phyloP scores from a whole-genome alignment of 2,888 invertebrate genomes.

The Epinotia ramella region DNA sequence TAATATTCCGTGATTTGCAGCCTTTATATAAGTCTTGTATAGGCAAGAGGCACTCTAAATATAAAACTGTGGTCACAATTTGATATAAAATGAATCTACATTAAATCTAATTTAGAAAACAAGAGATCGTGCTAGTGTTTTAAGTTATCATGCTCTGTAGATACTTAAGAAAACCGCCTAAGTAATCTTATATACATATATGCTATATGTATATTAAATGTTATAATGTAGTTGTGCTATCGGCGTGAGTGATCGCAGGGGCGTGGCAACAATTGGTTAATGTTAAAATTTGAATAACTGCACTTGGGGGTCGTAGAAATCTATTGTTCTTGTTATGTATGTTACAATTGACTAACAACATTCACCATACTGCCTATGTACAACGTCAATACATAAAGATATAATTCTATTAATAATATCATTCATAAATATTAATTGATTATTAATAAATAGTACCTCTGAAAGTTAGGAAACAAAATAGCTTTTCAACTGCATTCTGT shows the following conservation, averaged over 20 bases:
- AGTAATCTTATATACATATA: slow-evolving; percentile 49
- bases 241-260: slow-evolving; percentile 78
- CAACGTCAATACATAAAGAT: slow-evolving; percentile 85
- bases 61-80: slow-evolving; percentile 86
- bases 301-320: slow-evolving; percentile 76
- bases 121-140: slow-evolving; percentile 79
- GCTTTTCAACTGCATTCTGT: slow-evolving; percentile 79
- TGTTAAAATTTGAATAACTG: slow-evolving; percentile 86
- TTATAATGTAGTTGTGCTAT: slow-evolving; percentile 75
- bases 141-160: slow-evolving; percentile 71
- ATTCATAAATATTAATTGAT: slow-evolving; percentile 56
- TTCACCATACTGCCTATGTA: slow-evolving; percentile 76
- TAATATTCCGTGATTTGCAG: slow-evolving; percentile 85
- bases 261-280: slow-evolving; percentile 76
- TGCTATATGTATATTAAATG: slow-evolving; percentile 54
- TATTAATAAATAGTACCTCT: slow-evolving; percentile 87
- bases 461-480: slow-evolving; percentile 86
- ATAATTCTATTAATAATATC: slow-evolving; percentile 86
- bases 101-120: slow-evolving; percentile 74
- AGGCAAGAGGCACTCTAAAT: slow-evolving; percentile 88
- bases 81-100: slow-evolving; percentile 80
- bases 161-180: slow-evolving; percentile 63
- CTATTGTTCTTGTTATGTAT: slow-evolving; percentile 73
- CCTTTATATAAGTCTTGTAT: slow-evolving; percentile 86
- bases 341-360: slow-evolving; percentile 73